phyloP scores from a whole-genome alignment of 2,888 invertebrate genomes.

The Graphium colonna region DNA sequence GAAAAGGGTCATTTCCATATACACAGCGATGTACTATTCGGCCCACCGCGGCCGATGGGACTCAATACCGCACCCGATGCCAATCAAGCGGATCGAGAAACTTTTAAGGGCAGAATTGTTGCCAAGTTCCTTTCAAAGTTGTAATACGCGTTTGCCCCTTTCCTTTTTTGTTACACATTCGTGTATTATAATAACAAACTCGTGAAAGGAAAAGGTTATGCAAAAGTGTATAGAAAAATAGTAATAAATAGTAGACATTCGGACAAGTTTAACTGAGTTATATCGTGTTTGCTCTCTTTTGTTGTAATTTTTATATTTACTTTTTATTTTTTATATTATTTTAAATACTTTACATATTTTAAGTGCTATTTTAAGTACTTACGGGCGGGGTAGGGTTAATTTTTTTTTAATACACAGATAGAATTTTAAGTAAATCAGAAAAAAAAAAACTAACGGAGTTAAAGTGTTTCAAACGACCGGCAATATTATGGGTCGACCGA shows the following conservation, averaged over 20 bases:
- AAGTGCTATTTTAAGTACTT: too few relatives aligned
- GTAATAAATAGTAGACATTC: constrained; percentile 14
- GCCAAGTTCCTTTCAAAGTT: constrained; percentile 38
- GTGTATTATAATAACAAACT: constrained; percentile 22
- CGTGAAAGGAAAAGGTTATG: constrained; percentile 7
- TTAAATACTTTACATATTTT: too few relatives aligned
- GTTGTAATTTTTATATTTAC: neutral
- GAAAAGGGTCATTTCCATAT: too few relatives aligned
- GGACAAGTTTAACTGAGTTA: constrained; percentile 17
- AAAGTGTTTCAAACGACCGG: too few relatives aligned
- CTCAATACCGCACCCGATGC: constrained; percentile 69
- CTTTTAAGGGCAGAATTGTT: constrained; percentile 59
- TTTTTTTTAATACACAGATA: too few relatives aligned
- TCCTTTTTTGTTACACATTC: constrained; percentile 17
- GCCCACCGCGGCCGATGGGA: too few relatives aligned
- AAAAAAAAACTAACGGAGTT: too few relatives aligned
- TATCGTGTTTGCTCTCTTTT: constrained; percentile 5
- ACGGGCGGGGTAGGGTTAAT: too few relatives aligned
- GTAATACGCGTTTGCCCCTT: constrained; percentile 18
- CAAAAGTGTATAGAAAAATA: constrained; percentile 15
- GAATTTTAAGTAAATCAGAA: too few relatives aligned
- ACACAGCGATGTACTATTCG: too few relatives aligned
- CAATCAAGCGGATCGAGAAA: constrained; percentile 56
- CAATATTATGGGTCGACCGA: too few relatives aligned
- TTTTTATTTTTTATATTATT: too few relatives aligned